These are phyloP conservation scores for Cynopterus brachyotis DNA, from an alignment of 2,113 vertebrate species.

Conservation along the genomic window DNA sequence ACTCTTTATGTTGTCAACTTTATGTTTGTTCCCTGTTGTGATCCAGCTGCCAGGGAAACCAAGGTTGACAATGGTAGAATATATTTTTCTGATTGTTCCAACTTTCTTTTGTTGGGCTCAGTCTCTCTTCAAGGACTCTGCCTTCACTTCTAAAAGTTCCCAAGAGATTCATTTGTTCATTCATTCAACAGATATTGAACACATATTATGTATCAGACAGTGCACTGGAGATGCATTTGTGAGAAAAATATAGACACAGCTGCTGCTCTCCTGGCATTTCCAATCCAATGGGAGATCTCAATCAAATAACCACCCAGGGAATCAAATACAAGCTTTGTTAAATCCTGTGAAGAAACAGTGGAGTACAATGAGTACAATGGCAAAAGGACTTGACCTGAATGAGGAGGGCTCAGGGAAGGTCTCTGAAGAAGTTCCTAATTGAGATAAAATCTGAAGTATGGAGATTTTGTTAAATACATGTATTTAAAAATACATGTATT, in stretches of 20 bases:
- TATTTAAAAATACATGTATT: conserved; percentile 50
- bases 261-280: background rate
- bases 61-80: background rate
- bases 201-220: background rate
- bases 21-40: background rate
- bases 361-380: background rate
- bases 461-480: background rate
- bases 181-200: background rate
- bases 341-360: background rate
- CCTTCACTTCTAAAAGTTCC: background rate
- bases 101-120: background rate
- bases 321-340: background rate
- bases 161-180: background rate
- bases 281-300: background rate
- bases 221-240: too few relatives aligned
- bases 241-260: background rate
- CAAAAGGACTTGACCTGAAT: background rate
- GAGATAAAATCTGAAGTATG: background rate
- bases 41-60: background rate
- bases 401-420: too few relatives aligned
- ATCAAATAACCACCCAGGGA: background rate
- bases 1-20: background rate
- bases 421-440: background rate
- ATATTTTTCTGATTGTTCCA: background rate
- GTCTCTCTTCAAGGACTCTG: background rate